Base-by-base conservation (phyloP, 2,113 vertebrate species). In the Pseudolaguvia tuberculata region DNA sequence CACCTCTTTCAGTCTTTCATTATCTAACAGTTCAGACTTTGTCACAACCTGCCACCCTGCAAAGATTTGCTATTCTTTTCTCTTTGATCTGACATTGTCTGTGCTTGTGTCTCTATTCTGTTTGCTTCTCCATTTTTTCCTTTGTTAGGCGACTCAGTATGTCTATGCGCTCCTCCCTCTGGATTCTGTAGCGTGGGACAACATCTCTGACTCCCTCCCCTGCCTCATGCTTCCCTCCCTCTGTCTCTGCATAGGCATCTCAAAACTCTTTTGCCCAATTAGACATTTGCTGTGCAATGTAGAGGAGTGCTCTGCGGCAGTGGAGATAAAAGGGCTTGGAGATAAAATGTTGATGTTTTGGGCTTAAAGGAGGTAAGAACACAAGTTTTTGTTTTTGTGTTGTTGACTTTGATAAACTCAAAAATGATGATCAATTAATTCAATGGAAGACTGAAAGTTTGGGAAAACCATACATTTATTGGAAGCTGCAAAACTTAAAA, bases 41-140 rank as follows among this genome's bases (percentile, higher is more conserved):
- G 68, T 69, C 62, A 42, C 48, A 80, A 83, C 72, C 68, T 81
- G 66, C 25, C 27, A 62, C n/a, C 20, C 45, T 78, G 15, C 48
- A 70, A 61, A 70, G 65, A 71, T 74, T 82, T 59, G 67, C 62
- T 57, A 78, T 70, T 57, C 63, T 67, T 75, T 83, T 88, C 88
- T 88, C 85, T 90, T 91, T 90, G 81, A 89, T 88, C 87, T 87
- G 70, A 39, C 45, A 2, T 59, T 82, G 84, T 85, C 85, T 88
- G 82, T 84, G 79, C 85, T 85, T 53, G 57, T 72, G 47, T 84
- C 84, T 83, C 83, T 86, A 47, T 82, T 85, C 79, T 51, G 69
- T 45, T 85, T 72, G 51, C 68, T 58, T 76, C 73, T 57, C 63
- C 77, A 73, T 70, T 77, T 42, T 82, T 58, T 14, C n/a, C 31